Evolutionary conservation across 2,888 invertebrate genomes (phyloP), one percentile per base, ranked within the genome.

Genomic region (Eristalis tenax): DNA sequence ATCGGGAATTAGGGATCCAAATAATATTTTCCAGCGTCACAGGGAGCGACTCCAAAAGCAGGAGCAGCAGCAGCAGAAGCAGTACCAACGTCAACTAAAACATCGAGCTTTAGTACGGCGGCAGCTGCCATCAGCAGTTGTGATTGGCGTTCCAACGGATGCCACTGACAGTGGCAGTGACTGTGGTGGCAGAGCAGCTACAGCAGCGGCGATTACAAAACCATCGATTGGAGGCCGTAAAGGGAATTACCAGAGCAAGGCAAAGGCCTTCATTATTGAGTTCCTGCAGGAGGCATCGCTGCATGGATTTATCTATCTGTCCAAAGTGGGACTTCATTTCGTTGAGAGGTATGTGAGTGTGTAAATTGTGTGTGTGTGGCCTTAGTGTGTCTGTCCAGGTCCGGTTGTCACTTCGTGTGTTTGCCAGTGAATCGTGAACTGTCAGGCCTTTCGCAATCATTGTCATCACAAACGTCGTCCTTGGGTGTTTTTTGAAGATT

Each of bases 231-330:
- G 77, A 84, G 73, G 76, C 74, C 57, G 75, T 77, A 78, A 83
- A 84, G 64, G 75, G 77, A 88, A 88, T 88, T 86, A 88, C 77
- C 74, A 88, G 78, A 83, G 88, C 68, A 92, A 91, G 88, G 86
- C 89, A 61, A 91, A 90, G 71, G 89, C 90, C 23, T 92, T 92
- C 88, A 90, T 92, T 81, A 89, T 91, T 75, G 93, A 93, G 89
- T 92, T 92, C 88, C 90, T 92, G 83, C 90, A 92, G 80, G 91
- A 90, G 77, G 92, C 92, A 18, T 93, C 93, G 68, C 91, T 93
- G 88, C 93, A 93, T 89, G 93, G 93, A 18, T 91, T 93, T 87
- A 90, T 90, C 76, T 93, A 92, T 91, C 91, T 93, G 88, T 92
- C 92, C 69, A 92, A 92, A 90, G 88, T 89, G 76, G 93, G 93